Evolutionary conservation across 2,113 vertebrate species (phyloP).

Genomic region (Notarius quadriscutis): DNA sequence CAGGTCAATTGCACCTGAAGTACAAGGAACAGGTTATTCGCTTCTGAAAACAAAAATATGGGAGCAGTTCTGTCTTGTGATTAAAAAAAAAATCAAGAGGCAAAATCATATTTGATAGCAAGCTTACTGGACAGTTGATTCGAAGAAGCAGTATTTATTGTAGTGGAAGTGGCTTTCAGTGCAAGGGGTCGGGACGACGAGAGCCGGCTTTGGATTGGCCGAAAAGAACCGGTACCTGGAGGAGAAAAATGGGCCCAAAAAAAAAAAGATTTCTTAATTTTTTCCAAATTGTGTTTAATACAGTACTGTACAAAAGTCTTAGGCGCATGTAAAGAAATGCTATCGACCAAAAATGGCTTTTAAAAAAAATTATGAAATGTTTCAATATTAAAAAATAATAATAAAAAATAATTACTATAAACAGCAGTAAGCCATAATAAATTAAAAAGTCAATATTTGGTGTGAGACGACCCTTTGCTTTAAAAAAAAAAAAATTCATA

Average conservation of each 20-base stretch:
- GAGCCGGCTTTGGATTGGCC: conserved; percentile 89
- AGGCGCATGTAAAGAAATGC: too few relatives aligned
- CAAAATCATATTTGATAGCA: background rate
- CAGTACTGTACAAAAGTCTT: too few relatives aligned
- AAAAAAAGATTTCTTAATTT: background rate
- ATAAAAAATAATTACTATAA: too few relatives aligned
- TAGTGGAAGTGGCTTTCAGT: conserved; percentile 78
- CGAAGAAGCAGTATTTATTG: conserved; percentile 57
- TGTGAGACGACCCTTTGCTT: too few relatives aligned
- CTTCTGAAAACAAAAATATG: background rate
- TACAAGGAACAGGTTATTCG: background rate
- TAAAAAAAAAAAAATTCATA: too few relatives aligned
- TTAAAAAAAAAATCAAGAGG: background rate
- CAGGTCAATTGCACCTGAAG: conserved; percentile 88
- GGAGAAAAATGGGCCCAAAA: background rate
- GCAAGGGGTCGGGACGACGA: conserved; percentile 82
- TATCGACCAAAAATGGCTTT: too few relatives aligned
- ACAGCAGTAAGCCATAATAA: too few relatives aligned
- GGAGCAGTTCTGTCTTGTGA: background rate
- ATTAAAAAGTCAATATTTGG: too few relatives aligned
- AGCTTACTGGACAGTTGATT: conserved; percentile 84
- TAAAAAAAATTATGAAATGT: too few relatives aligned
- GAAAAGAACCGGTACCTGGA: conserved; percentile 89
- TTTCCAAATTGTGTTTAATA: background rate
- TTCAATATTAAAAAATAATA: too few relatives aligned